phyloP scores from a whole-genome alignment of 1,140 invertebrate genomes.

The Plodia interpunctella region DNA sequence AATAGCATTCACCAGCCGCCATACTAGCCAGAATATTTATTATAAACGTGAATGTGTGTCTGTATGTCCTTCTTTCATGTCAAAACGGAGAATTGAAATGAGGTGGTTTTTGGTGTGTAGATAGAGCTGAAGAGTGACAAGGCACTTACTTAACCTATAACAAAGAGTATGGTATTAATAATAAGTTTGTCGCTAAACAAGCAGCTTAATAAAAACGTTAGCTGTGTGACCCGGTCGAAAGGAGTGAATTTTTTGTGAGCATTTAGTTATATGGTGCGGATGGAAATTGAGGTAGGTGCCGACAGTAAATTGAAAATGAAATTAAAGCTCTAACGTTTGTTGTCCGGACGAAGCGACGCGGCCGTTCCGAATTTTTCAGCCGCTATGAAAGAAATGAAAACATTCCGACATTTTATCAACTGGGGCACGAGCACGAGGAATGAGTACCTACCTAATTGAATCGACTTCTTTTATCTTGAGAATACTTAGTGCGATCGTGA shows the following conservation, averaged over 20 bases:
- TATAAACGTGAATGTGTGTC: too few relatives aligned
- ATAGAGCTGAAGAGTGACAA: too few relatives aligned
- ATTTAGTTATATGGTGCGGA: conserved; percentile 8
- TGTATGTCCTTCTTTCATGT: too few relatives aligned
- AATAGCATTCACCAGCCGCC: too few relatives aligned
- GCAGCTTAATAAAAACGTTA: background rate
- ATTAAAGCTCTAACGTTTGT: conserved; percentile 30
- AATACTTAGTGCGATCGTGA: conserved; percentile 8
- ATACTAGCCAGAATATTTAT: too few relatives aligned
- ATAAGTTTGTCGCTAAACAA: background rate
- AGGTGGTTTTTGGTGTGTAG: too few relatives aligned
- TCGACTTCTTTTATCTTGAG: conserved; percentile 24
- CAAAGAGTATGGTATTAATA: background rate
- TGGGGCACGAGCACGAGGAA: conserved; percentile 13
- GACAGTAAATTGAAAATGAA: conserved; percentile 31
- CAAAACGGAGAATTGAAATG: too few relatives aligned
- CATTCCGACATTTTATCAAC: conserved; percentile 27
- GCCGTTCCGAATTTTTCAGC: conserved; percentile 20
- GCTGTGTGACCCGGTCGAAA: background rate
- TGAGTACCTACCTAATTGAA: conserved; percentile 25
- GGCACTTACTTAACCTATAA: too few relatives aligned
- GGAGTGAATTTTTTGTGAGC: background rate
- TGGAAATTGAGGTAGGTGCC: conserved; percentile 18
- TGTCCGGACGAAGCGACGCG: conserved; percentile 20
- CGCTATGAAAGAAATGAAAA: conserved; percentile 27